A percentile compares a stretch with the other conserved stretches of the same genome.
These are phyloP conservation scores for Leptinotarsa haldemani DNA, from an alignment of 2,888 invertebrate species.

Conservation along the genomic window DNA sequence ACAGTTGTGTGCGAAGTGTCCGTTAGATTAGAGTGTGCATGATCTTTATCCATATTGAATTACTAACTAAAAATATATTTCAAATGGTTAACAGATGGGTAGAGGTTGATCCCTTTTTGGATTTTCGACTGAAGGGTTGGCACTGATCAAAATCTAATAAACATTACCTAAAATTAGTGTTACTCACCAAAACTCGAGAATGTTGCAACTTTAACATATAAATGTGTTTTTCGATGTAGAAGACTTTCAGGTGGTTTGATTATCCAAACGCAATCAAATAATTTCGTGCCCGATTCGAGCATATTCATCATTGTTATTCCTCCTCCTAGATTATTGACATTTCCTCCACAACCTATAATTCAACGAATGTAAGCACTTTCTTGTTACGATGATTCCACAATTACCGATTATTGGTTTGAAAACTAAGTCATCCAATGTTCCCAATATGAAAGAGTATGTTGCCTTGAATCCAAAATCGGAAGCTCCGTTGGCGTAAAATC, in stretches of 20 bases:
- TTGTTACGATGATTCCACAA: constrained; percentile 10
- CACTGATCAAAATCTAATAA: no score
- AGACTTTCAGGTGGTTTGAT: constrained; percentile 75
- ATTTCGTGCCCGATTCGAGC: constrained; percentile 69
- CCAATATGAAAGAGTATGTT: constrained; percentile 63
- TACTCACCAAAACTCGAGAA: constrained; percentile 59
- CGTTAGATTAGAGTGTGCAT: no score
- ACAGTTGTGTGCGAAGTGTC: no score
- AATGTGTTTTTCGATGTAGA: constrained; percentile 75
- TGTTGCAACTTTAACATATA: constrained; percentile 69
- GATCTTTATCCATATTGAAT: no score
- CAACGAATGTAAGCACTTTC: not conserved
- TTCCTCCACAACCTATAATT: constrained; percentile 76
- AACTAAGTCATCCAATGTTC: constrained; percentile 45
- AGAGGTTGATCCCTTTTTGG: no score
- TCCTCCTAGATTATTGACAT: constrained; percentile 77
- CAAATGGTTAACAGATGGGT: no score
- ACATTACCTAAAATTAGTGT: not conserved
- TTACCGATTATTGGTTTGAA: constrained; percentile 52
- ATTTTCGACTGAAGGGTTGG: no score
- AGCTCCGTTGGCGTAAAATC: constrained; percentile 79
- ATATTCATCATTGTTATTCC: constrained; percentile 83
- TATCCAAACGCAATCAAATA: constrained; percentile 79
- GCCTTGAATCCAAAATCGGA: constrained; percentile 76
- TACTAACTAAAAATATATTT: no score